These are phyloP conservation scores for Drosophila erecta DNA, from an alignment of 1,140 invertebrate species.

Conservation along the genomic window DNA sequence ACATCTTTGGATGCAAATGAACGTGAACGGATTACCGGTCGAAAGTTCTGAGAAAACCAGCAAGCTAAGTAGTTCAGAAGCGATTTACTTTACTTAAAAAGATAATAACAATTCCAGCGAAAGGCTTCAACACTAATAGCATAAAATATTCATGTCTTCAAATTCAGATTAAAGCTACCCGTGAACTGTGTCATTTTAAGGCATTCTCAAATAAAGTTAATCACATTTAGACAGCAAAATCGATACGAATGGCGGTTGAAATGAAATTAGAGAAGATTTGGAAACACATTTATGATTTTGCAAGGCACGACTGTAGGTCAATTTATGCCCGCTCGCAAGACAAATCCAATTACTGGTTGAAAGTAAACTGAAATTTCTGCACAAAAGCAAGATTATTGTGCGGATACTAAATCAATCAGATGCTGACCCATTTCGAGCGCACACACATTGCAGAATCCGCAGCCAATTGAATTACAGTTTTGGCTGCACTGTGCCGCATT, in stretches of 20 bases:
- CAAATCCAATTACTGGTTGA: conserved; percentile 12
- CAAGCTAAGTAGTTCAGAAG: no score
- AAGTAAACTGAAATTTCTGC: conserved; percentile 10
- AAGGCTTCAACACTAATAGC: no score
- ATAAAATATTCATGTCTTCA: no score
- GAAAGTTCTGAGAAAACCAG: neutral
- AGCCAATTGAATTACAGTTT: conserved; percentile 40
- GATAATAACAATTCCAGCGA: no score
- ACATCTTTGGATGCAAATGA: conserved; percentile 17
- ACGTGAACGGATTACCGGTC: neutral
- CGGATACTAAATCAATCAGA: conserved; percentile 29
- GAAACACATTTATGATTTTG: neutral
- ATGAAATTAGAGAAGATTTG: neutral
- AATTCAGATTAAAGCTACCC: no score
- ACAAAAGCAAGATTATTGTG: conserved; percentile 4
- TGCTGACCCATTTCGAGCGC: conserved; percentile 20
- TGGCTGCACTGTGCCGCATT: conserved; percentile 22
- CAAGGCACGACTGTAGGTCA: neutral
- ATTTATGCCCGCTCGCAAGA: neutral
- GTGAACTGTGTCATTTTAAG: no score
- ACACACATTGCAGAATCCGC: conserved; percentile 4
- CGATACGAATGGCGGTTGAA: neutral
- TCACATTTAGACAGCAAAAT: neutral
- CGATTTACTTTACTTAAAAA: no score
- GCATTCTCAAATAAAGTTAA: no score